Percentiles rank a stretch among this genome's conserved stretches.
These are phyloP conservation scores for Rotaria magnacalcarata DNA, from an alignment of 2,888 invertebrate genomes.

Conservation along the genomic window DNA sequence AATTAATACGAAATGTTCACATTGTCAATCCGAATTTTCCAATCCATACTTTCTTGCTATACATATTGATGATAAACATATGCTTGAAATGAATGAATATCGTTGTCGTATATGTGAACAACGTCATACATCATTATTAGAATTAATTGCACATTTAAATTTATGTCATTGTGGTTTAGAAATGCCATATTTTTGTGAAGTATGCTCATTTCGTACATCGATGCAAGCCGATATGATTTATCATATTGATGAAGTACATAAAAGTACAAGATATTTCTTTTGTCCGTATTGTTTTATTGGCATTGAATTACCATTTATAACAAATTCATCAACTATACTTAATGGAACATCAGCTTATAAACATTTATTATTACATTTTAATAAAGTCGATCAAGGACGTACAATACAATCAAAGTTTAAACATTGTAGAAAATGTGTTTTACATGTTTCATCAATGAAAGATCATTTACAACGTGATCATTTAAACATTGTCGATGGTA, in stretches of 20 bases:
- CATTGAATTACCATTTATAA: conserved; percentile 40
- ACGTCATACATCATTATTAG: conserved; percentile 37
- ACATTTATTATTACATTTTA: conserved; percentile 44
- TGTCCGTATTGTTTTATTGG: conserved; percentile 46
- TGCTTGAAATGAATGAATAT: conserved; percentile 42
- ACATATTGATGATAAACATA: conserved; percentile 44
- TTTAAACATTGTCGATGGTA: conserved; percentile 33
- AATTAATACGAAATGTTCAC: conserved; percentile 43
- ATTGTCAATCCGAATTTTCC: conserved; percentile 41
- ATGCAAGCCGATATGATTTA: conserved; percentile 45
- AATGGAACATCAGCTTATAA: conserved; percentile 36
- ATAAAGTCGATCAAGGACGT: conserved; percentile 41
- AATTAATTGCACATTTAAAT: conserved; percentile 43
- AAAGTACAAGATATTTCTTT: conserved; percentile 41
- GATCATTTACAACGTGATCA: conserved; percentile 45
- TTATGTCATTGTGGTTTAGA: conserved; percentile 44
- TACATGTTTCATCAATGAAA: conserved; percentile 44
- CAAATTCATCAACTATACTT: conserved; percentile 24
- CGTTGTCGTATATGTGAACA: conserved; percentile 46
- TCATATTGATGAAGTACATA: conserved; percentile 46
- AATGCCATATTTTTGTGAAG: conserved; percentile 46
- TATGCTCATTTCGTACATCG: conserved; percentile 46
- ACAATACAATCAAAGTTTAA: conserved; percentile 44
- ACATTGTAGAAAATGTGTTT: conserved; percentile 46
- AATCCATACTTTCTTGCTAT: conserved; percentile 42